Percentiles rank a stretch among this genome's conserved stretches.
These are phyloP conservation scores for Micromesistius poutassou DNA, from an alignment of 2,797 vertebrate genomes.

Conservation along the genomic window DNA sequence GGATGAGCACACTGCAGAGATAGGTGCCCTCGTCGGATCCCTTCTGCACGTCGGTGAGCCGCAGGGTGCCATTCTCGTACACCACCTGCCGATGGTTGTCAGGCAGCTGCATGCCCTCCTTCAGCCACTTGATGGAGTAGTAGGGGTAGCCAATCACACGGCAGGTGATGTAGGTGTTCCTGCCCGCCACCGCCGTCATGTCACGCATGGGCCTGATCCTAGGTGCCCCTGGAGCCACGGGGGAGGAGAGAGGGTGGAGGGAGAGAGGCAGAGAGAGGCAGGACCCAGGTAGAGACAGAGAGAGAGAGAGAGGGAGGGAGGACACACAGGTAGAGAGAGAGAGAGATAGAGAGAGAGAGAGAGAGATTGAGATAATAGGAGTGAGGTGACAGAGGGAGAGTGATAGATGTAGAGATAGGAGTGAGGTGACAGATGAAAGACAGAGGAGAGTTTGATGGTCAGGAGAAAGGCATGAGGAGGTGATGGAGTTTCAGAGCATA, in stretches of 20 bases:
- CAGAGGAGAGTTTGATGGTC: slow-evolving; percentile 37
- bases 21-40: slow-evolving; percentile 97
- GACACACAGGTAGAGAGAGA: not conserved
- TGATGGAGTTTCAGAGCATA: slow-evolving; percentile 23
- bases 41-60: slow-evolving; percentile 96
- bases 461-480: slow-evolving; percentile 52
- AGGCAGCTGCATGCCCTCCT: slow-evolving; percentile 90
- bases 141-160: slow-evolving; percentile 98
- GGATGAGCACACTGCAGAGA: slow-evolving; percentile 95
- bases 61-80: slow-evolving; percentile 95
- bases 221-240: slow-evolving; percentile 81
- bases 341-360: not conserved
- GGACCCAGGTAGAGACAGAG: slow-evolving; percentile 44
- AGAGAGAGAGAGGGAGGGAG: not conserved
- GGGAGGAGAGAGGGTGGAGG: slow-evolving; percentile 61
- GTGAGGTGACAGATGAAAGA: too few species aligned
- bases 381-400: too few species aligned
- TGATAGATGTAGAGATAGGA: too few species aligned
- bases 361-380: too few species aligned
- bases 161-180: slow-evolving; percentile 97
- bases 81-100: slow-evolving; percentile 98
- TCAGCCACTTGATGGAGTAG: slow-evolving; percentile 99
- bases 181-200: slow-evolving; percentile 94
- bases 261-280: slow-evolving; percentile 4
- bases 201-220: slow-evolving; percentile 94